Conservation (phyloP, 2,797 vertebrate species). For the Lophius americanus region DNA sequence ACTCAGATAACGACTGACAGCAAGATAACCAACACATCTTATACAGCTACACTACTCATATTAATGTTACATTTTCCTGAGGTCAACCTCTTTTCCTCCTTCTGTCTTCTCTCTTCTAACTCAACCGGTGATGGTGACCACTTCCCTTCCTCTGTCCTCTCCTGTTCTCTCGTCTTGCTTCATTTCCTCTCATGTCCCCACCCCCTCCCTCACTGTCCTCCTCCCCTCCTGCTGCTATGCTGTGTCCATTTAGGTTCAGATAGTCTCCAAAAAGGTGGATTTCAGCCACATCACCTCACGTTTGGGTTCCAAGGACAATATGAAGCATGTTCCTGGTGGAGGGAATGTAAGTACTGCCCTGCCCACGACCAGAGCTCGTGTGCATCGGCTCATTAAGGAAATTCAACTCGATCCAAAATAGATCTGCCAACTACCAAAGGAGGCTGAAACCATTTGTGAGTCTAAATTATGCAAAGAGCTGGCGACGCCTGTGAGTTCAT, state of each 20-base stretch:
- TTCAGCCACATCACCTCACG: conserved; percentile 98
- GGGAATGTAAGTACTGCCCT: conserved; percentile 92
- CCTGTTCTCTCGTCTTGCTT: conserved; percentile 14
- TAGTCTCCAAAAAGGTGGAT: conserved; percentile 98
- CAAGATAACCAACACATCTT: neutral
- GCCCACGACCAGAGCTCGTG: conserved; percentile 24
- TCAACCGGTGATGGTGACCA: conserved; percentile 39
- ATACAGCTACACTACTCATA: neutral
- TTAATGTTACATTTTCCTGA: conserved; percentile 5
- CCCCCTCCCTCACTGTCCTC: conserved; percentile 45
- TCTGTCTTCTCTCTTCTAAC: conserved; percentile 57
- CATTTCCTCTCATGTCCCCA: conserved; percentile 17
- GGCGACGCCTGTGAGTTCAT: too few relatives aligned
- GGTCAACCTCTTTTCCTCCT: conserved; percentile 10
- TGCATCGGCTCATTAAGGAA: conserved; percentile 2
- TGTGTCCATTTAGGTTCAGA: conserved; percentile 93
- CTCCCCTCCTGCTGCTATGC: conserved; percentile 82
- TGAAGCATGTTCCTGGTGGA: conserved; percentile 99
- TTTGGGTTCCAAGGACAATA: conserved; percentile 99
- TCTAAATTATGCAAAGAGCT: too few relatives aligned
- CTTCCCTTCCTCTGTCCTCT: conserved; percentile 8
- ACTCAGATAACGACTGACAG: too few relatives aligned
- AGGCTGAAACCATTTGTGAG: too few relatives aligned
- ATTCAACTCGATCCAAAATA: neutral
- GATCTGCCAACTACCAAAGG: neutral